Base-by-base conservation (phyloP, 2,797 vertebrate genomes). In the Cyprinodon diabolis region DNA sequence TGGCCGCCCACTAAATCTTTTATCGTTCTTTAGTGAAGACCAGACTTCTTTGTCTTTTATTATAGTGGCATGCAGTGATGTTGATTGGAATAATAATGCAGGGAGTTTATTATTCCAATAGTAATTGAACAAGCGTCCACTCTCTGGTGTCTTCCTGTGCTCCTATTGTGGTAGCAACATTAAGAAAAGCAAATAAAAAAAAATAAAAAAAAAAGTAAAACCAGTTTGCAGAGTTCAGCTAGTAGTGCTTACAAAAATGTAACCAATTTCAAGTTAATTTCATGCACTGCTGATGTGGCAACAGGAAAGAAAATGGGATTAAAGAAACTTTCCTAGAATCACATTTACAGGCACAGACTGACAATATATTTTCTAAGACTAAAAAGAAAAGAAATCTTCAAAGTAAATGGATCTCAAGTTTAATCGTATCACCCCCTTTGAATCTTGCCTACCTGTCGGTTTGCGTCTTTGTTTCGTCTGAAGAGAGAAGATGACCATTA, bases 401-500 rank as follows among this genome's bases (percentile, higher is more conserved):
- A 56, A 55, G 21, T 43, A 65, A 43, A n/a, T 12, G 30, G 15
- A 14, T 23, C 2, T 7, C 8, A 23, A 58, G 66, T 71, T 1
- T 67, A 49, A 65, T 1, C 0, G 1, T 23, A 57, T 45, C 14
- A 14, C 57, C 54, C 19, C 9, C 4, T 45, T 40, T 60, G 37
- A 48, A 51, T 73, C 54, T 71, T 68, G 74, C 89, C 86, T 94
- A 95, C 91, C 92, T 95, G 83, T 85, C 37, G 73, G 71, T 79
- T 90, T 88, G 81, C 83, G 91, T 72, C 84, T 87, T 82, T 92
- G 83, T 83, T 95, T 94, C 23, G 93, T 78, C 85, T 95, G 92
- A 19, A 94, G 72, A 71, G 93, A 95, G 90, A 95, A 94, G 86
- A 89, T 95, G 80, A 94, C 87, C 89, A 93, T 91, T 15, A 84